phyloP scores from a whole-genome alignment of 2,113 vertebrate species.

The Dasyprocta punctata region DNA sequence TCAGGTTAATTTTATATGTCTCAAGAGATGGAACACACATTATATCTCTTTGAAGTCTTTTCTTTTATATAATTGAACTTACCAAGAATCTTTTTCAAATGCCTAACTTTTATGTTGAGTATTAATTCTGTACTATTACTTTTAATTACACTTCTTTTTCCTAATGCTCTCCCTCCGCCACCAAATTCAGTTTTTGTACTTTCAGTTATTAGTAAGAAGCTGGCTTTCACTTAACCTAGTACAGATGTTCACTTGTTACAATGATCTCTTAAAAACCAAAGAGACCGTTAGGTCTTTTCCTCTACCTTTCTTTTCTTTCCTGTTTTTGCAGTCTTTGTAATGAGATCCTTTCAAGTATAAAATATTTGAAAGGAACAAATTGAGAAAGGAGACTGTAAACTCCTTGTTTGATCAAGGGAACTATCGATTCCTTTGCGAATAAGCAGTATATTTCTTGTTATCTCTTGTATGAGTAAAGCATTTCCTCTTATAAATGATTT shows the following conservation, averaged over 20 bases:
- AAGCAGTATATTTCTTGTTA: conserved; percentile 20
- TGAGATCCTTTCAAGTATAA: background rate
- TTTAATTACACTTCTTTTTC: conserved; percentile 49
- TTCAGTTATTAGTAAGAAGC: conserved; percentile 1
- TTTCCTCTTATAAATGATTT: conserved; percentile 48
- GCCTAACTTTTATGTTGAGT: conserved; percentile 40
- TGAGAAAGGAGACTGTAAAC: background rate
- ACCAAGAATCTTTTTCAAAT: conserved; percentile 22
- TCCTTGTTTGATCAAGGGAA: background rate
- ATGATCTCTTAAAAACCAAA: conserved; percentile 29
- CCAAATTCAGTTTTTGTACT: conserved; percentile 15
- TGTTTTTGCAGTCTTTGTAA: background rate
- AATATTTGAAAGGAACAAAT: background rate
- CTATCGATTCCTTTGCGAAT: conserved; percentile 51
- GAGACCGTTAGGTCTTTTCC: background rate
- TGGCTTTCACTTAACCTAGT: background rate
- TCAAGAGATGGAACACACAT: conserved; percentile 10
- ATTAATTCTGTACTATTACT: conserved; percentile 49
- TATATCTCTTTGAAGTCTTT: conserved; percentile 65
- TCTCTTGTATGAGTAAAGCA: background rate
- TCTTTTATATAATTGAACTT: conserved; percentile 66
- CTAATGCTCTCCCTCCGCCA: background rate
- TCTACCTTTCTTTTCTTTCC: background rate
- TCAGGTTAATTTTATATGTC: conserved; percentile 72
- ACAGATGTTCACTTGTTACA: background rate